Evolutionary conservation across 2,797 vertebrate species (phyloP).

Genomic region (Notamacropus eugenii): DNA sequence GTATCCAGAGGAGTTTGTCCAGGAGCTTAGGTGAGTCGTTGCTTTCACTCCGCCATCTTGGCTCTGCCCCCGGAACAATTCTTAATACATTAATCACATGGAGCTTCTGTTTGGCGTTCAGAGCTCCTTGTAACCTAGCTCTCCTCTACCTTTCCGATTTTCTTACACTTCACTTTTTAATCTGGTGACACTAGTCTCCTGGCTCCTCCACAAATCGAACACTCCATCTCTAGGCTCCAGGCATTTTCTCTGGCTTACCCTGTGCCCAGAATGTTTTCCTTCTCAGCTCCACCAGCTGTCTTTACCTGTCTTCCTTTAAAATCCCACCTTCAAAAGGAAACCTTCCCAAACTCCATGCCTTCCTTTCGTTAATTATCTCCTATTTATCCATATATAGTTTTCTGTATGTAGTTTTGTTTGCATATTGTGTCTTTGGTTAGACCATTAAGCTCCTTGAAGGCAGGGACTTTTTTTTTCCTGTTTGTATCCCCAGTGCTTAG

Average conservation of each 20-base stretch:
- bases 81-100: background rate
- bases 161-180: background rate
- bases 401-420: background rate
- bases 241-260: background rate
- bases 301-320: background rate
- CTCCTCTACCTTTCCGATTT: background rate
- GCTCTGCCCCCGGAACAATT: too few relatives aligned
- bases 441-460: background rate
- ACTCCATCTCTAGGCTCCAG: background rate
- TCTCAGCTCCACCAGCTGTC: background rate
- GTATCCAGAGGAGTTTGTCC: too few relatives aligned
- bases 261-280: background rate
- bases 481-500: background rate
- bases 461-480: background rate
- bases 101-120: background rate
- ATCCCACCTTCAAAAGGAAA: background rate
- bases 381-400: background rate
- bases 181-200: background rate
- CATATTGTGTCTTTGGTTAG: background rate
- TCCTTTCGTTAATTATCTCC: background rate
- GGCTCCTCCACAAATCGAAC: background rate
- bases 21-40: too few relatives aligned
- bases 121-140: background rate
- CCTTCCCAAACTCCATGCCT: background rate
- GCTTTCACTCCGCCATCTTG: too few relatives aligned